Evolutionary conservation across 2,797 vertebrate genomes (phyloP), one percentile per base, ranked within the genome.

Genomic region (Austrolebias charrua): DNA sequence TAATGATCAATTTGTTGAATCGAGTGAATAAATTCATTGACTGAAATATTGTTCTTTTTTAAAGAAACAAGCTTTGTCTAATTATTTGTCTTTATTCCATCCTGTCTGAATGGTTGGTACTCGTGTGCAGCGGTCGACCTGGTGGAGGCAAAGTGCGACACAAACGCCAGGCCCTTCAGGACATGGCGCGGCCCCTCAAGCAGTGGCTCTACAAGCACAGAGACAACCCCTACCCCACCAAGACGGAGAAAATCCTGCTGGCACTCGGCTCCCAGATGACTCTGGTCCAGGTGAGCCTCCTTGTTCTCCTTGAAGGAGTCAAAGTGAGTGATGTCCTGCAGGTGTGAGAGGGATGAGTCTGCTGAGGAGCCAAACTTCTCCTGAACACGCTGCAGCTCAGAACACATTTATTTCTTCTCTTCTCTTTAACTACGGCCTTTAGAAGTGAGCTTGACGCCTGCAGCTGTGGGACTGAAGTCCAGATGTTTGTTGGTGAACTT

Each of bases 131-230:
- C 78, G 92, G 94, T 51, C 93, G 96, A 69, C 95, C 95, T 77
- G 94, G 89, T 19, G 90, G 94, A 10, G 94, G 95, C 1, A 97
- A 97, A 71, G 94, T 96, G 78, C 91, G 95, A 62, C 96, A 98
- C 84, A 98, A 98, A 85, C 94, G 97, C 4, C 97, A 99, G 88
- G 97, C 97, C 1, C 92, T 99, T 64, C 97, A 98, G 83, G 97
- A 99, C 88, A 99, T 99, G 97, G 97, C 97, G 0, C 89, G 96
- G 51, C 97, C 98, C 0, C 92, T 99, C 61, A 99, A 99, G 79
- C 97, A 98, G 88, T 98, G 98, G 98, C 94, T 99, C 38, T 99
- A 99, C 92, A 98, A 98, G 83, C 98, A 99, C 87, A 87, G 97
- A 10, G 96, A 99, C 92, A 99, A 99, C 85, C 98, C 98, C 0